Evolutionary conservation across 2,888 invertebrate species (phyloP).

Genomic region (Meandrusa payeni): DNA sequence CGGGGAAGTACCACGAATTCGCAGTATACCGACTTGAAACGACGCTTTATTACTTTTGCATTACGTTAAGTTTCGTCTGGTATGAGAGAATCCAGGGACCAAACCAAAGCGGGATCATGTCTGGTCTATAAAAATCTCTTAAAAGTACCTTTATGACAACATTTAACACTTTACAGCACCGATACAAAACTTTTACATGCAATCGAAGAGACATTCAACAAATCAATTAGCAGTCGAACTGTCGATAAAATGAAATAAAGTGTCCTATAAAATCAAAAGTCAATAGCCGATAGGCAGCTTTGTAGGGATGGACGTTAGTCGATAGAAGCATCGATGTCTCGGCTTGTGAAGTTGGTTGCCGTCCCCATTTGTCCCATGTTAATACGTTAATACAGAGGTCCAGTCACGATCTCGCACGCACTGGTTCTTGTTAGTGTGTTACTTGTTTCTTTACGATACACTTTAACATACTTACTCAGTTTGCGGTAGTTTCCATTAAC

Average conservation of each 20-base stretch:
- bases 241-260: conserved; percentile 36
- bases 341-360: conserved; percentile 37
- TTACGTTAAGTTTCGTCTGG: too few species aligned
- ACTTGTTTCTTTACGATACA: conserved; percentile 43
- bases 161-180: neutral
- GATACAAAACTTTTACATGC: conserved; percentile 9
- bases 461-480: conserved; percentile 39
- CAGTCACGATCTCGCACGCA: conserved; percentile 39
- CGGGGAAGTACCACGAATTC: too few species aligned
- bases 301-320: conserved; percentile 29
- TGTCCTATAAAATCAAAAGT: conserved; percentile 44
- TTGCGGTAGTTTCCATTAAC: conserved; percentile 24
- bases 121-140: too few species aligned
- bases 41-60: too few species aligned
- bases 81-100: too few species aligned
- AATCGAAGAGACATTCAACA: conserved; percentile 19
- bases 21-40: too few species aligned
- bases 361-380: conserved; percentile 46
- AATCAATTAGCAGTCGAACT: conserved; percentile 25
- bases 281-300: conserved; percentile 19
- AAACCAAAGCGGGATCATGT: too few species aligned
- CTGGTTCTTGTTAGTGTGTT: conserved; percentile 34
- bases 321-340: conserved; percentile 30
- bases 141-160: too few species aligned
- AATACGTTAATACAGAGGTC: conserved; percentile 52